Conservation (phyloP, 2,797 vertebrate genomes). For the Halcyon leucocephala region DNA sequence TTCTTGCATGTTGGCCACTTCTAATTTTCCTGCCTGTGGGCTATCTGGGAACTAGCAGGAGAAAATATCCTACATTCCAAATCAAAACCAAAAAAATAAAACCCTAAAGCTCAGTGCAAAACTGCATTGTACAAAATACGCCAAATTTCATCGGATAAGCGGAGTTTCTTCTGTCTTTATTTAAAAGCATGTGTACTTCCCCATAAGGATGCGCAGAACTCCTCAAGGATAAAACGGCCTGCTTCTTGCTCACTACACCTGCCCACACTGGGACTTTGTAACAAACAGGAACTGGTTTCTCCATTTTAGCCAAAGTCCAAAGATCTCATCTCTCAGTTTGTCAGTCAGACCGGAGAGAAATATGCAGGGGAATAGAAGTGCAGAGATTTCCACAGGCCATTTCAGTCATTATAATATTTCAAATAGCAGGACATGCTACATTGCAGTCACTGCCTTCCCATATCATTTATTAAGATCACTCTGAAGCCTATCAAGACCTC, state of each 20-base stretch:
- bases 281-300: background rate
- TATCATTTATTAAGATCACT: background rate
- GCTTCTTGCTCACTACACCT: background rate
- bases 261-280: background rate
- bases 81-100: conserved; percentile 32
- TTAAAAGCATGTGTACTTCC: background rate
- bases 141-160: background rate
- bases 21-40: conserved; percentile 55
- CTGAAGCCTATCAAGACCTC: background rate
- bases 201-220: background rate
- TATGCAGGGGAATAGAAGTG: background rate
- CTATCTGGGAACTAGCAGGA: conserved; percentile 38
- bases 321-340: background rate
- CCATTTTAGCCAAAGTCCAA: background rate
- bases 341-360: background rate
- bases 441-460: background rate
- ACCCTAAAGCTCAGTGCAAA: background rate
- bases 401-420: background rate
- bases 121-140: background rate
- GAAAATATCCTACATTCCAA: conserved; percentile 47
- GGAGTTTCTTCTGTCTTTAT: background rate
- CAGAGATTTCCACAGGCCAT: background rate
- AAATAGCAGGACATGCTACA: background rate
- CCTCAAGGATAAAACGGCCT: background rate
- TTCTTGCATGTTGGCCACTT: conserved; percentile 3